phyloP scores from a whole-genome alignment of 2,113 vertebrate species.

The Lagopus muta region DNA sequence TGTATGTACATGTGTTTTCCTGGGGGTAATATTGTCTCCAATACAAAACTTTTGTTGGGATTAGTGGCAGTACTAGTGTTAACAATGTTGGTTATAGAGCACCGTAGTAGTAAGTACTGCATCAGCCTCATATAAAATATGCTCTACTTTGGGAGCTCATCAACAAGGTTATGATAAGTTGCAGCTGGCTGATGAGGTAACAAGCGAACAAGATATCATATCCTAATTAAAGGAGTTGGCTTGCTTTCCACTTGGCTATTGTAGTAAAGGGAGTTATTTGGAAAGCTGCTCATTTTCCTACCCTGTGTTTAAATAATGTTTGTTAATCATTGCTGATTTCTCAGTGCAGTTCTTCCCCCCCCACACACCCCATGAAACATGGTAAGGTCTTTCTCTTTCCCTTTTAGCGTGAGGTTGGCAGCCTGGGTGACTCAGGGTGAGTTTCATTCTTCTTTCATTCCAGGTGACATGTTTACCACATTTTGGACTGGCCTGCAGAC shows the following conservation, averaged over 20 bases:
- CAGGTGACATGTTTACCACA: background rate
- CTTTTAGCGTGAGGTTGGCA: conserved; percentile 8
- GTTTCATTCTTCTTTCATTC: conserved; percentile 22
- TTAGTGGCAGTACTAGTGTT: background rate
- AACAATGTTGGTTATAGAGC: background rate
- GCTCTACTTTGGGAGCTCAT: background rate
- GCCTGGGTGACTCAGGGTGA: conserved; percentile 5
- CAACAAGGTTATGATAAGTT: conserved; percentile 15
- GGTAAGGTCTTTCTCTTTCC: background rate
- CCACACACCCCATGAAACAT: background rate
- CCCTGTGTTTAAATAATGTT: conserved; percentile 54
- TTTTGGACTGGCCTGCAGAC: background rate
- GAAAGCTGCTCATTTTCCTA: conserved; percentile 40
- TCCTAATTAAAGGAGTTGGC: conserved; percentile 46
- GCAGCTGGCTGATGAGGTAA: conserved; percentile 63
- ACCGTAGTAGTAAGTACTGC: background rate
- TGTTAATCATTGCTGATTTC: conserved; percentile 35
- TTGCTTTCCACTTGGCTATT: conserved; percentile 45
- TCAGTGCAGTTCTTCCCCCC: background rate
- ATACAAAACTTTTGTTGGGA: background rate
- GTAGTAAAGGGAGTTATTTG: conserved; percentile 54
- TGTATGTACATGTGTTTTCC: background rate
- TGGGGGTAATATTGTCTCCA: background rate
- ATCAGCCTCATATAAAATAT: background rate
- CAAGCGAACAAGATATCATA: conserved; percentile 10